Percentiles rank a stretch among this genome's conserved stretches.
Evolutionary conservation across 2,113 vertebrate genomes (phyloP).

Genomic region (Oophaga pumilio): DNA sequence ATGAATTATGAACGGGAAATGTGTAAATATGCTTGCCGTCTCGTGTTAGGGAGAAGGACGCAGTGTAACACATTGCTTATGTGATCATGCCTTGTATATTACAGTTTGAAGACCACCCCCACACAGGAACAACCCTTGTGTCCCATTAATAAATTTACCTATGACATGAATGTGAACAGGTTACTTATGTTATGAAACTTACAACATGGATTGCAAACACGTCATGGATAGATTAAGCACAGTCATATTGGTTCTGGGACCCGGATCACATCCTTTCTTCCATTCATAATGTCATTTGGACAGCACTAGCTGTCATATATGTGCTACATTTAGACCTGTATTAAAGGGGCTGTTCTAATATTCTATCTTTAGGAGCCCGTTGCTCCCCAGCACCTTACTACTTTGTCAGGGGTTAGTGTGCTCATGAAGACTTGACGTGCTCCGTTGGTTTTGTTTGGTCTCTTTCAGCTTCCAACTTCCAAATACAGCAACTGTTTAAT

Average conservation of each 20-base stretch:
- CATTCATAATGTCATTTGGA: not conserved
- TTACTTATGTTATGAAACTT: not conserved
- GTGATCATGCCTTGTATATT: constrained; percentile 4
- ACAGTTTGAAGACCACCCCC: not conserved
- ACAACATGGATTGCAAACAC: not conserved
- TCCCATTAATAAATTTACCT: constrained; percentile 8
- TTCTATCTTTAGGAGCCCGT: too few relatives aligned
- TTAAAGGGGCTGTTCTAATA: too few relatives aligned
- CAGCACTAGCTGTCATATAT: too few relatives aligned
- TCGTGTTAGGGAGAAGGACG: not conserved
- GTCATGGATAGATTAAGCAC: not conserved
- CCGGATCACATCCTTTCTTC: not conserved
- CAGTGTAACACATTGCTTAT: not conserved
- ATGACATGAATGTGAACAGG: not conserved
- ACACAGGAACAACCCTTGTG: not conserved
- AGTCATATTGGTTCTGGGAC: not conserved
- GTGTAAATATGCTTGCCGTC: not conserved
- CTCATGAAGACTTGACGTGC: too few relatives aligned
- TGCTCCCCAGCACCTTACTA: too few relatives aligned
- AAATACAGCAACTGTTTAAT: too few relatives aligned
- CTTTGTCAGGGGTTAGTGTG: too few relatives aligned
- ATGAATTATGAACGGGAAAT: not conserved
- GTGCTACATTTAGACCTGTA: not conserved
- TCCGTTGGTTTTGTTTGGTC: too few relatives aligned
- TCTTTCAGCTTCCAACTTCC: too few relatives aligned